Conservation (phyloP, 2,888 invertebrate genomes). For the Cyrtodaria siliqua region DNA sequence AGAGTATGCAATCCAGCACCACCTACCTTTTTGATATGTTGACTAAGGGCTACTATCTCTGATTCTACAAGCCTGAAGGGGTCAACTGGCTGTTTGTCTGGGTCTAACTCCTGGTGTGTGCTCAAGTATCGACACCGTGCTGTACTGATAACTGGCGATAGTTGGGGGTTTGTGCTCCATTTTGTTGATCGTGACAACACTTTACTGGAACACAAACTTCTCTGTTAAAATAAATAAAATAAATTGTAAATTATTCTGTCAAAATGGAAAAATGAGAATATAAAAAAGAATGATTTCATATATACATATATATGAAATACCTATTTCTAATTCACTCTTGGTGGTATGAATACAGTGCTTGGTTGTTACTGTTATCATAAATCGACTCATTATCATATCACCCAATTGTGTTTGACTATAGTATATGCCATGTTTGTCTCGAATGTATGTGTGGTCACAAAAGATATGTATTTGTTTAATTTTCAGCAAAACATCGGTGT, state of each 20-base stretch:
- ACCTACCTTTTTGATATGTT: constrained; percentile 93
- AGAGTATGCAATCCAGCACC: background rate
- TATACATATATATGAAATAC: background rate
- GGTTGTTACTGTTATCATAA: no score
- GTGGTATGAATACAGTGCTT: no score
- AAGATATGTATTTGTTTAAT: no score
- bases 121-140: background rate
- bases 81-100: constrained; percentile 16
- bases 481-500: no score
- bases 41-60: constrained; percentile 94
- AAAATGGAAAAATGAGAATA: background rate
- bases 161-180: constrained; percentile 7
- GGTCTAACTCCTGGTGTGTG: background rate
- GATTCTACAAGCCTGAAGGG: constrained; percentile 95
- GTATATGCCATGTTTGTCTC: no score
- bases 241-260: background rate
- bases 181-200: constrained; percentile 4
- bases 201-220: constrained; percentile 40
- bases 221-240: constrained; percentile 26
- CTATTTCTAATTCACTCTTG: background rate
- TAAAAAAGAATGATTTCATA: background rate
- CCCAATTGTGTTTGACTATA: no score
- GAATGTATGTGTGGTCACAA: no score
- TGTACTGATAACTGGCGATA: background rate
- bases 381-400: no score